Percentiles rank a stretch among this genome's conserved stretches.
Evolutionary conservation across 2,888 invertebrate species (phyloP).

Genomic region (Stenichneumon culpator): DNA sequence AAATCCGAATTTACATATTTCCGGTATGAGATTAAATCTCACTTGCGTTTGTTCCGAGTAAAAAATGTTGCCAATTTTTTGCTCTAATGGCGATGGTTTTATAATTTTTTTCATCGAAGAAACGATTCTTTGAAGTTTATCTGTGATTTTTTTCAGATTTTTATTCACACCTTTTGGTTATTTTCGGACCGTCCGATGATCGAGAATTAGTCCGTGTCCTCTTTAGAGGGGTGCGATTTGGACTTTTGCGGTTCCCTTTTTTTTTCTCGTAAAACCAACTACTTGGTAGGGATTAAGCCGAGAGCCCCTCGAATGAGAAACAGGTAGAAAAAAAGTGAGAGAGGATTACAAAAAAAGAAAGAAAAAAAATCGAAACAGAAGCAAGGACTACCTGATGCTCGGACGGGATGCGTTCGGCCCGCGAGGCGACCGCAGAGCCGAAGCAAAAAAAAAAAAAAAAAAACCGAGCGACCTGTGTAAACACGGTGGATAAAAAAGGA

Average conservation of each 20-base stretch:
- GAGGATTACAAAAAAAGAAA: not conserved
- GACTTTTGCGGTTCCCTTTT: not conserved
- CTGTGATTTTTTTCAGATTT: not conserved
- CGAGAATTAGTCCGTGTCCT: not conserved
- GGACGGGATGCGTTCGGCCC: constrained; percentile 27
- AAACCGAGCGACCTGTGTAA: constrained; percentile 57
- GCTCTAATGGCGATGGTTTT: not conserved
- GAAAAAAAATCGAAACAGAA: constrained; percentile 22
- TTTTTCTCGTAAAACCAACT: constrained; percentile 17
- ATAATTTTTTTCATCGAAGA: no score
- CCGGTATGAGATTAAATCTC: no score
- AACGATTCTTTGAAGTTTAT: not conserved
- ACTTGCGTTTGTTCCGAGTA: no score
- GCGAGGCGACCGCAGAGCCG: constrained; percentile 58
- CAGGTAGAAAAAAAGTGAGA: constrained; percentile 33
- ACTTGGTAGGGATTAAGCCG: constrained; percentile 49
- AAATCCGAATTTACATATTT: no score
- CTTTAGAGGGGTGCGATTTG: not conserved
- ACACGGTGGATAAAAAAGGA: constrained; percentile 52
- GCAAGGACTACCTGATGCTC: constrained; percentile 50
- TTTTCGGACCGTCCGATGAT: not conserved
- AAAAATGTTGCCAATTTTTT: not conserved
- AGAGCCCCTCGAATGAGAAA: constrained; percentile 47
- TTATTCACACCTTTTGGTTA: not conserved
- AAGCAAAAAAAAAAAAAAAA: constrained; percentile 59